Evolutionary conservation across 2,888 invertebrate genomes (phyloP).

Genomic region (Brenthis ino): DNA sequence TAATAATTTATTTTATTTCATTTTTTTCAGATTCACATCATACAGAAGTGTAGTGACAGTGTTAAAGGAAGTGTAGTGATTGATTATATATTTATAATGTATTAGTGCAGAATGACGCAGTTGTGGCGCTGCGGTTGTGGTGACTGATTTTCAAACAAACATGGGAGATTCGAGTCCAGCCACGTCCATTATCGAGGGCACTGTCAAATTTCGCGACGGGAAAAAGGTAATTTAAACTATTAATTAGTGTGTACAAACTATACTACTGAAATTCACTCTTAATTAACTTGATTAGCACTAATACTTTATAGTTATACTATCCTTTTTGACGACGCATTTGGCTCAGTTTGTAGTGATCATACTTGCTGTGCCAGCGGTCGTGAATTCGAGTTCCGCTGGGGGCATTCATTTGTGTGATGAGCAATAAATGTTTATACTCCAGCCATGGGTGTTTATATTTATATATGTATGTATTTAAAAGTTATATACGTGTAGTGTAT

Average conservation of each 20-base stretch:
- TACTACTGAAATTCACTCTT: no score
- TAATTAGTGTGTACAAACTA: neutral
- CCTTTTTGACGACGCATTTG: no score
- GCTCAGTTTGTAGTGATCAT: no score
- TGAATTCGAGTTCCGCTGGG: no score
- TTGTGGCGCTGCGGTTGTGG: slow-evolving; percentile 67
- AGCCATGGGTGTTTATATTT: no score
- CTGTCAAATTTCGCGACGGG: slow-evolving; percentile 94
- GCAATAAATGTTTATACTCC: no score
- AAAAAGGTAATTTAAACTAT: slow-evolving; percentile 87
- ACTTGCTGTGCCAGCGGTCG: no score
- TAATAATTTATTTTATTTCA: neutral
- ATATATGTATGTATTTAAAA: no score
- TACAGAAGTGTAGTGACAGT: slow-evolving; percentile 40
- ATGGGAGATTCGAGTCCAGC: slow-evolving; percentile 77
- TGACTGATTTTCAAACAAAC: slow-evolving; percentile 64
- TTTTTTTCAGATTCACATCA: slow-evolving; percentile 48
- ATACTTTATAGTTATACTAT: no score
- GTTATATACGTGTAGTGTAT: no score
- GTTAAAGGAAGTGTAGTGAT: slow-evolving; percentile 31
- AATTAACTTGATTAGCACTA: no score
- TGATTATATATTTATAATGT: slow-evolving; percentile 54
- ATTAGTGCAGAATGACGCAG: slow-evolving; percentile 64
- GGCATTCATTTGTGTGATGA: no score
- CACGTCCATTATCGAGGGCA: slow-evolving; percentile 93